phyloP scores from a whole-genome alignment of 2,888 invertebrate genomes.

The Timema cristinae region DNA sequence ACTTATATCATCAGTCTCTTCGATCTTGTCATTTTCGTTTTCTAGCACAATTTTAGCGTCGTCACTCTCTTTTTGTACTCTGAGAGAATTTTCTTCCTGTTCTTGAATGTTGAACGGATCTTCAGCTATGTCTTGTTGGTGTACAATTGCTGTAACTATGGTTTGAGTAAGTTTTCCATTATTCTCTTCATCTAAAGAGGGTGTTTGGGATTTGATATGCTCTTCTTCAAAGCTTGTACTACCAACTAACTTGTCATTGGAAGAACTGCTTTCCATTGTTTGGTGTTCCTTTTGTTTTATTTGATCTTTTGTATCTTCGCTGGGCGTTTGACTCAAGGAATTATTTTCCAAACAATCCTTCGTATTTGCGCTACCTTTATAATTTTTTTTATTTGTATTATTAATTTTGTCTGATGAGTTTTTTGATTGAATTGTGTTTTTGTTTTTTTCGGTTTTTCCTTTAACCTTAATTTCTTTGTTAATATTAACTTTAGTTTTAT shows the following conservation, averaged over 20 bases:
- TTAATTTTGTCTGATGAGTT: neutral
- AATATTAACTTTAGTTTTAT: no score
- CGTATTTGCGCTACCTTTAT: constrained; percentile 3
- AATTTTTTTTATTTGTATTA: neutral
- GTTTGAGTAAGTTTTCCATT: constrained; percentile 31
- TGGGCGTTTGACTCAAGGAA: neutral
- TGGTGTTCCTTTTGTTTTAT: no score
- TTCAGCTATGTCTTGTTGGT: constrained; percentile 34
- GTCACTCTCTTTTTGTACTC: constrained; percentile 41
- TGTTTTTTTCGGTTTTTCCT: neutral
- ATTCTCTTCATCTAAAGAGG: constrained; percentile 1
- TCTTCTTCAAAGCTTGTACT: no score
- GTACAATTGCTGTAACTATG: constrained; percentile 19
- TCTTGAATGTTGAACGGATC: constrained; percentile 22
- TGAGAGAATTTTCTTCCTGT: constrained; percentile 35
- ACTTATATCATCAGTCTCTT: constrained; percentile 28
- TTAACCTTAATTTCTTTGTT: no score
- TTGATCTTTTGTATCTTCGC: neutral
- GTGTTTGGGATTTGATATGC: neutral
- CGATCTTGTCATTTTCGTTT: constrained; percentile 22
- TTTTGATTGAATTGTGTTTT: constrained; percentile 8
- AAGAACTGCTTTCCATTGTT: no score
- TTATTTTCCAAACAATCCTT: neutral
- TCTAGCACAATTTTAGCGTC: constrained; percentile 18
- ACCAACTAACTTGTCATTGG: no score